Percentiles rank a stretch among this genome's conserved stretches.
phyloP scores from a whole-genome alignment of 2,888 invertebrate species.

The Schrankia costaestrigalis region DNA sequence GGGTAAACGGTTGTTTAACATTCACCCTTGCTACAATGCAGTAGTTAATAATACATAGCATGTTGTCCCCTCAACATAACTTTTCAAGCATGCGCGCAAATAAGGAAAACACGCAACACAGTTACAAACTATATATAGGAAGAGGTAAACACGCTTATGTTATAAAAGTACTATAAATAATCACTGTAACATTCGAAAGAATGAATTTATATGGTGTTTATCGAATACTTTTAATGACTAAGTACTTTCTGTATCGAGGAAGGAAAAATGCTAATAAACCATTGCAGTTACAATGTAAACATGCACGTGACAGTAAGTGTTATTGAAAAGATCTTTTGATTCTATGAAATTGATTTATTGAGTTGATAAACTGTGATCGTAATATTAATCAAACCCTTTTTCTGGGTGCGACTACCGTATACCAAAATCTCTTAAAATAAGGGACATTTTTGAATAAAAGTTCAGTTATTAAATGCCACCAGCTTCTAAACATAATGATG shows the following conservation, averaged over 20 bases:
- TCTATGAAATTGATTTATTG: slow-evolving; percentile 48
- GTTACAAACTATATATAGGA: too few relatives aligned
- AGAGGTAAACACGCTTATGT: too few relatives aligned
- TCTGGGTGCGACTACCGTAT: not conserved
- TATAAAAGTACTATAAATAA: too few relatives aligned
- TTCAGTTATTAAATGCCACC: too few relatives aligned
- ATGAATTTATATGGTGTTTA: too few relatives aligned
- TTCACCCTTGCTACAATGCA: slow-evolving; percentile 36
- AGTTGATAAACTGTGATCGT: slow-evolving; percentile 40
- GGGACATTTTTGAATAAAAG: too few relatives aligned
- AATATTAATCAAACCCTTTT: slow-evolving; percentile 1
- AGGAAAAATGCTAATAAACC: slow-evolving; percentile 13
- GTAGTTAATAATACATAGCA: slow-evolving; percentile 41
- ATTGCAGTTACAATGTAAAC: slow-evolving; percentile 39
- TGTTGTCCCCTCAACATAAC: slow-evolving; percentile 17
- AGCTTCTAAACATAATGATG: too few relatives aligned
- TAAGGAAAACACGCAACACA: slow-evolving; percentile 30
- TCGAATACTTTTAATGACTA: too few relatives aligned
- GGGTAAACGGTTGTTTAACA: slow-evolving; percentile 39
- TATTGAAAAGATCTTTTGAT: slow-evolving; percentile 45
- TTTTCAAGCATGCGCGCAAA: slow-evolving; percentile 8
- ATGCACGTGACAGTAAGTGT: slow-evolving; percentile 42
- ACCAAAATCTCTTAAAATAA: too few relatives aligned
- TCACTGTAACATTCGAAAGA: too few relatives aligned
- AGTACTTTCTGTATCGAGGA: too few relatives aligned